Evolutionary conservation across 2,797 vertebrate species (phyloP).

Genomic region (Melanitta fusca): DNA sequence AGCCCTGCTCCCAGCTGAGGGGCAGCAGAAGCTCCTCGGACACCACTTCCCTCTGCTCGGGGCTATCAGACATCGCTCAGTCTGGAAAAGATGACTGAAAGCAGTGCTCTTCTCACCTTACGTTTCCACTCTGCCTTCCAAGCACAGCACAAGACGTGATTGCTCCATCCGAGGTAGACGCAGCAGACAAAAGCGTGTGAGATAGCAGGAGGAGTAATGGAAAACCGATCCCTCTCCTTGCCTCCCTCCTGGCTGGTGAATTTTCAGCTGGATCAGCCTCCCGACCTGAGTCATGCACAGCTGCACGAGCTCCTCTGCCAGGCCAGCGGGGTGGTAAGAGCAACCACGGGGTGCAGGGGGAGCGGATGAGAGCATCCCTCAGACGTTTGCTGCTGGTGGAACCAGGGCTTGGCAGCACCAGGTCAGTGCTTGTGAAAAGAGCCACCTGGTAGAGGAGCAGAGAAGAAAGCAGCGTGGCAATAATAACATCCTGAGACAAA

Average conservation of each 20-base stretch:
- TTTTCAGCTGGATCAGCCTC: conserved; percentile 29
- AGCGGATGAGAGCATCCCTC: not conserved
- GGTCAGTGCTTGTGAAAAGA: not conserved
- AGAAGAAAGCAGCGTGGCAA: not conserved
- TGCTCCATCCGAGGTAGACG: conserved; percentile 43
- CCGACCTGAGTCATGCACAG: not conserved
- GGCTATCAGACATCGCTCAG: not conserved
- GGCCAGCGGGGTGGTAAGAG: not conserved
- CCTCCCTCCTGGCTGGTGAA: not conserved
- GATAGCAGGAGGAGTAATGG: conserved; percentile 31
- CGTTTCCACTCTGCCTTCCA: conserved; percentile 54
- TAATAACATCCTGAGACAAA: not conserved
- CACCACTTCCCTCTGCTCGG: not conserved
- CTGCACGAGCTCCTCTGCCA: not conserved
- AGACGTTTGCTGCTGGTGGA: not conserved
- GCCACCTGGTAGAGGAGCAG: not conserved
- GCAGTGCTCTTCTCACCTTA: conserved; percentile 35
- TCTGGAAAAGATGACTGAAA: conserved; percentile 42
- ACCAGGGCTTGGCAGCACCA: not conserved
- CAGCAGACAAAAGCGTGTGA: conserved; percentile 32
- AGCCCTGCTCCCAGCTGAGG: not conserved
- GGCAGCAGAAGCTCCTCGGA: not conserved
- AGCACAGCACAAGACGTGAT: not conserved
- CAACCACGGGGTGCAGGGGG: not conserved
- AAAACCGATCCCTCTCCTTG: conserved; percentile 9